These are phyloP conservation scores for Nematostella vectensis DNA, from an alignment of 92 coral and sea anemone genomes.

Conservation along the genomic window DNA sequence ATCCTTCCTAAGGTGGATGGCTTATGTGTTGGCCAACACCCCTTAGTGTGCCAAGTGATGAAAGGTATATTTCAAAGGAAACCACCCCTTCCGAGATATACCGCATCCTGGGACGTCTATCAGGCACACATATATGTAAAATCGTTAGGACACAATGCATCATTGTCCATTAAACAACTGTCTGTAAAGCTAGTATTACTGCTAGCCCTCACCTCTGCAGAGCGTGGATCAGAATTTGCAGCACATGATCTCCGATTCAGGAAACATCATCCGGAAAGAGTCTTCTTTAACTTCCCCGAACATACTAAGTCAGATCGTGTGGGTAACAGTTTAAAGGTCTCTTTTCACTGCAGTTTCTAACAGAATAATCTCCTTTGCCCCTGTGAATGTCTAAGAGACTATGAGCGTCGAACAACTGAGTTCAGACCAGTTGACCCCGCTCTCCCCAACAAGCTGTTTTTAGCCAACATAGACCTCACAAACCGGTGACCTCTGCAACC, in stretches of 20 bases:
- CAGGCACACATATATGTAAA: constrained; percentile 7
- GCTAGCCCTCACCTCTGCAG: constrained; percentile 21
- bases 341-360: constrained; percentile 6
- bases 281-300: constrained; percentile 2
- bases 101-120: constrained; percentile 27
- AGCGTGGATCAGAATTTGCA: constrained; percentile 25
- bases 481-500: constrained; percentile 19
- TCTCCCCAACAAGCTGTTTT: constrained; percentile 13
- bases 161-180: constrained; percentile 15
- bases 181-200: constrained; percentile 19
- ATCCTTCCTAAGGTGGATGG: constrained; percentile 22
- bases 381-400: constrained; percentile 6
- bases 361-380: constrained; percentile 10
- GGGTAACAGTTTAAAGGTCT: neutral
- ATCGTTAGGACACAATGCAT: constrained; percentile 5
- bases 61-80: constrained; percentile 19
- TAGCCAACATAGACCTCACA: constrained; percentile 12
- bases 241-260: constrained; percentile 24
- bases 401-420: constrained; percentile 7
- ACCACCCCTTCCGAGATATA: constrained; percentile 37
- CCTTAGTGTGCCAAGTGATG: constrained; percentile 27
- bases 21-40: constrained; percentile 28
- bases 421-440: constrained; percentile 10
- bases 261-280: constrained; percentile 7
- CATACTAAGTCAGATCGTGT: constrained; percentile 6